phyloP scores from a whole-genome alignment of 2,888 invertebrate species.

The Chelonus formosanus region DNA sequence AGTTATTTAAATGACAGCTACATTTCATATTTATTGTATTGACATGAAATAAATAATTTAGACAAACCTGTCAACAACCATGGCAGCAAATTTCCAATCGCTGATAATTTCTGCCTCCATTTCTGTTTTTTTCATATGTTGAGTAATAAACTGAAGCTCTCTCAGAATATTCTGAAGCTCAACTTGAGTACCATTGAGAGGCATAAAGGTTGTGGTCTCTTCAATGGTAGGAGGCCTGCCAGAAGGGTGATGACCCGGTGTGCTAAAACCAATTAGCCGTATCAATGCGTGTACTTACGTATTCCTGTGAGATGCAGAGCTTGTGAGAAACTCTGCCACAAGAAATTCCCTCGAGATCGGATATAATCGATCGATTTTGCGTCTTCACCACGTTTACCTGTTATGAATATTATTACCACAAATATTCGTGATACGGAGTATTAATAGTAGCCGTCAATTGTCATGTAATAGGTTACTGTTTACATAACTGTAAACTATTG shows the following conservation, averaged over 20 bases:
- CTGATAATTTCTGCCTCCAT: slow-evolving; percentile 92
- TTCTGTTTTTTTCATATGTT: slow-evolving; percentile 92
- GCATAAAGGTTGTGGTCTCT: slow-evolving; percentile 67
- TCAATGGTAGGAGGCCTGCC: slow-evolving; percentile 80
- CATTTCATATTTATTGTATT: too few relatives aligned
- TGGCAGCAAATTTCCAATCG: slow-evolving; percentile 98
- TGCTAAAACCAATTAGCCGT: slow-evolving; percentile 32
- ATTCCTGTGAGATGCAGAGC: neutral
- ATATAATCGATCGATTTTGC: neutral
- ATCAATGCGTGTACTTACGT: slow-evolving; percentile 20
- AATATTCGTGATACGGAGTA: too few relatives aligned
- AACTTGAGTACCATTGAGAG: slow-evolving; percentile 77
- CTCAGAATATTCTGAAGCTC: slow-evolving; percentile 91
- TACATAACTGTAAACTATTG: too few relatives aligned
- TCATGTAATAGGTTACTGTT: too few relatives aligned
- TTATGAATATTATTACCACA: too few relatives aligned
- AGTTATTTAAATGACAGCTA: too few relatives aligned
- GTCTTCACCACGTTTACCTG: too few relatives aligned
- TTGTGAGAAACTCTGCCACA: too few relatives aligned
- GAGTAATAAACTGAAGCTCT: slow-evolving; percentile 94
- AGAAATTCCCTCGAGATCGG: too few relatives aligned
- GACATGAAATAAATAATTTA: neutral
- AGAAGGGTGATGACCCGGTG: slow-evolving; percentile 35
- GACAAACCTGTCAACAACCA: slow-evolving; percentile 90
- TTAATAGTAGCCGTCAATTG: too few relatives aligned